phyloP scores from a whole-genome alignment of 2,888 invertebrate genomes.

The Agrypnus murinus region DNA sequence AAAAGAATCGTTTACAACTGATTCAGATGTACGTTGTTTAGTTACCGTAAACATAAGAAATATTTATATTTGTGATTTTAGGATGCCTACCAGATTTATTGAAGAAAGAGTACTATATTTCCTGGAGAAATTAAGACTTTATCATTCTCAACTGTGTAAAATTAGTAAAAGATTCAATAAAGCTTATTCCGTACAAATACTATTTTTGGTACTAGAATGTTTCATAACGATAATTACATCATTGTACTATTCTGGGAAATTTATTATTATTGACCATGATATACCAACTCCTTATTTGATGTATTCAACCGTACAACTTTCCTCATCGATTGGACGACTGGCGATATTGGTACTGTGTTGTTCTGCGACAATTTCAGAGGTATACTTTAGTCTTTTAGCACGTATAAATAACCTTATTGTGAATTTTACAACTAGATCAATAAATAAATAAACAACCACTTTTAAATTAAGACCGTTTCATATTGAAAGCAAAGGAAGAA shows the following conservation, averaged over 20 bases:
- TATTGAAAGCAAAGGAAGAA: too few relatives aligned
- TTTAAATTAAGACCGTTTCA: too few relatives aligned
- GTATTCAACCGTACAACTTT: not conserved
- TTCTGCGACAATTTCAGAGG: conserved; percentile 18
- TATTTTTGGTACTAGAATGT: conserved; percentile 13
- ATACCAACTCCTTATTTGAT: conserved; percentile 5
- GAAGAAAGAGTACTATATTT: conserved; percentile 5
- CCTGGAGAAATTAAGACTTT: conserved; percentile 11
- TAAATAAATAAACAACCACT: too few relatives aligned
- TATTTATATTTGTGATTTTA: not conserved
- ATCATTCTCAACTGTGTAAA: conserved; percentile 18
- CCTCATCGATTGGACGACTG: conserved; percentile 5
- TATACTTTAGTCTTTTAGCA: not conserved
- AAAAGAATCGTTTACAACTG: not conserved
- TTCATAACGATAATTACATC: conserved; percentile 25
- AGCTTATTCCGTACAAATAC: conserved; percentile 17
- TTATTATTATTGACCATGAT: conserved; percentile 6
- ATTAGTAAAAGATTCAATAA: conserved; percentile 15
- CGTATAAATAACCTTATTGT: too few relatives aligned
- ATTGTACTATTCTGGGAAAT: conserved; percentile 22
- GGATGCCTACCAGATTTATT: conserved; percentile 5
- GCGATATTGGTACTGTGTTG: not conserved
- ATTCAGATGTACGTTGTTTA: too few relatives aligned
- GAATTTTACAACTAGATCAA: too few relatives aligned
- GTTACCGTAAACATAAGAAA: too few relatives aligned